phyloP scores from a whole-genome alignment of 2,797 vertebrate species.

The Eleutherodactylus coqui region DNA sequence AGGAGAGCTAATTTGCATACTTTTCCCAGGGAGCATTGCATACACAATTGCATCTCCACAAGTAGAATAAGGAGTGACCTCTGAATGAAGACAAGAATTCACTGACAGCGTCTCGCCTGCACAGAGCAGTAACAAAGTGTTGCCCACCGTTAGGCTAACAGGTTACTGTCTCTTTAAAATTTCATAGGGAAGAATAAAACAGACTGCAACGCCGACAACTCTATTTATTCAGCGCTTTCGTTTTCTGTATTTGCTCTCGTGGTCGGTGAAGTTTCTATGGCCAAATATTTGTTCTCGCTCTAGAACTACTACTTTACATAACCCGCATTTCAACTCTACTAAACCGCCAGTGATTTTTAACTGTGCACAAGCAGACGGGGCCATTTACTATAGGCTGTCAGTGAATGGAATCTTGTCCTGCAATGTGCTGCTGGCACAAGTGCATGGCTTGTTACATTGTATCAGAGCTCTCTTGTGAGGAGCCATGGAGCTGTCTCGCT shows the following conservation, averaged over 20 bases:
- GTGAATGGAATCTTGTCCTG: background rate
- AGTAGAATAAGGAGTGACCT: too few relatives aligned
- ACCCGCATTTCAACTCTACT: background rate
- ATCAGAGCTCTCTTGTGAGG: background rate
- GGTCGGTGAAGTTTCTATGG: conserved; percentile 13
- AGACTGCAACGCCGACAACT: background rate
- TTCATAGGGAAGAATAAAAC: background rate
- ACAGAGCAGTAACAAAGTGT: background rate
- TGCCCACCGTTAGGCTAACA: background rate
- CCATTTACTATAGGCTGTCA: background rate
- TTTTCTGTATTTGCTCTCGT: conserved; percentile 7
- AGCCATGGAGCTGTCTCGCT: background rate
- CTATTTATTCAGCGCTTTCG: background rate
- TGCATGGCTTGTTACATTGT: background rate
- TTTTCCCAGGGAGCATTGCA: too few relatives aligned
- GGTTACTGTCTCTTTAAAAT: conserved; percentile 9
- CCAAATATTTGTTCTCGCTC: conserved; percentile 38
- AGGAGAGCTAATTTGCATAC: too few relatives aligned
- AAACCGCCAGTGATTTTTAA: background rate
- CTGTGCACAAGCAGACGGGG: background rate
- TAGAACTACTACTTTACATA: conserved; percentile 2
- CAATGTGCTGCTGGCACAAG: background rate
- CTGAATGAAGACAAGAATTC: too few relatives aligned
- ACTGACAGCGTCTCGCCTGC: background rate
- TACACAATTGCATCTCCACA: too few relatives aligned